phyloP scores from a whole-genome alignment of 2,797 vertebrate species.

The Tarsius wallacei region DNA sequence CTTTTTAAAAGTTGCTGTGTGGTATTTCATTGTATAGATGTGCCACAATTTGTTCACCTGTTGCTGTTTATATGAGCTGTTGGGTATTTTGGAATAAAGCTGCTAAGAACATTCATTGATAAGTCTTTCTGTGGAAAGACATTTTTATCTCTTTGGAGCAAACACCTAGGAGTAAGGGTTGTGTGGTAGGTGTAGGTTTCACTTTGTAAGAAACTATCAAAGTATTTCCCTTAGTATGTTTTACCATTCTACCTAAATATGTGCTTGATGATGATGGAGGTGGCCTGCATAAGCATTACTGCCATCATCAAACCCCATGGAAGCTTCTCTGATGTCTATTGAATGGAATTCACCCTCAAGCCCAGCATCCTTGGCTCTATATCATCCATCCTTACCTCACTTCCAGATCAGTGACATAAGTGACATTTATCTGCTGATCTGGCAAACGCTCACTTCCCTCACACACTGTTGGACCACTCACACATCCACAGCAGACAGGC shows the following conservation, averaged over 20 bases:
- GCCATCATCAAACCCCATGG: background rate
- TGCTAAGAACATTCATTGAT: background rate
- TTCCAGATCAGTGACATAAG: background rate
- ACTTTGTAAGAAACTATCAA: background rate
- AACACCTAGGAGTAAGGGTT: background rate
- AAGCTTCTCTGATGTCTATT: background rate
- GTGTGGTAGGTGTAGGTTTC: background rate
- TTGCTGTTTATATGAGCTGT: background rate
- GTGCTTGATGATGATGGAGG: background rate
- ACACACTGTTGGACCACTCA: background rate
- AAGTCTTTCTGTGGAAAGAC: conserved; percentile 5
- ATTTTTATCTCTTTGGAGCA: conserved; percentile 30
- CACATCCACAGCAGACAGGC: background rate
- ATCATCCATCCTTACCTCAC: background rate
- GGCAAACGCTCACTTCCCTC: background rate
- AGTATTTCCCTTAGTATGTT: background rate
- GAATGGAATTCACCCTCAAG: background rate
- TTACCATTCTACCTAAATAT: conserved; percentile 16
- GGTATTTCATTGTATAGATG: background rate
- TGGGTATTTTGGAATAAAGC: background rate
- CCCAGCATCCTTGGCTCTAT: background rate
- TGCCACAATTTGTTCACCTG: background rate
- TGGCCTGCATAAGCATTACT: background rate
- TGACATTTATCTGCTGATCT: background rate
- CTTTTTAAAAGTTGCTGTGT: background rate